Evolutionary conservation across 2,113 vertebrate genomes (phyloP).

Genomic region (Pomatorhinus ruficollis): DNA sequence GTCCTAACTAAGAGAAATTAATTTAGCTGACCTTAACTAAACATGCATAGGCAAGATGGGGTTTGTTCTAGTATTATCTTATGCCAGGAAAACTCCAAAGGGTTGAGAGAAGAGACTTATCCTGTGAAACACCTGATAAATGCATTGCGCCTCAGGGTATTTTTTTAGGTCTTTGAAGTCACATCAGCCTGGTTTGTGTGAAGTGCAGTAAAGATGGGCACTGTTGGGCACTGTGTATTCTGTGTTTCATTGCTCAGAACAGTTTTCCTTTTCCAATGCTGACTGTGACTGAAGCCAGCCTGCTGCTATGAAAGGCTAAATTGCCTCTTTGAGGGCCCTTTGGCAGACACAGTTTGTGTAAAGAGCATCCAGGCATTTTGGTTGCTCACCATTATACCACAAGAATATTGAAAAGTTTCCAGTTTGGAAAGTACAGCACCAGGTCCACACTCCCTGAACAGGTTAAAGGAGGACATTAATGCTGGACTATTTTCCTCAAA

Average conservation of each 20-base stretch:
- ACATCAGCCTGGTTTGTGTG: not conserved
- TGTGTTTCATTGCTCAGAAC: not conserved
- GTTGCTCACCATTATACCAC: not conserved
- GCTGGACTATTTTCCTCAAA: not conserved
- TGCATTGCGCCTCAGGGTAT: not conserved
- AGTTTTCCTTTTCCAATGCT: not conserved
- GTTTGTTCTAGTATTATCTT: not conserved
- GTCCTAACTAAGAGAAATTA: conserved; percentile 27
- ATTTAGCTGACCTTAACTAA: conserved; percentile 3
- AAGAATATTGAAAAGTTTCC: not conserved
- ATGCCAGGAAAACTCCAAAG: conserved; percentile 13
- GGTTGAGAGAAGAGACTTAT: not conserved
- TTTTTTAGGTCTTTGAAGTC: not conserved
- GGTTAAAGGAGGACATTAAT: not conserved
- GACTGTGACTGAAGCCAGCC: not conserved
- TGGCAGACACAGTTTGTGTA: not conserved
- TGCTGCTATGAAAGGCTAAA: not conserved
- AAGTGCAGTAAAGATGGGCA: not conserved
- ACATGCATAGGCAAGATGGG: not conserved
- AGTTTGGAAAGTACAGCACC: not conserved
- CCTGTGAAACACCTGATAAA: not conserved
- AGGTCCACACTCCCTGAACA: not conserved
- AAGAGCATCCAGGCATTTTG: not conserved
- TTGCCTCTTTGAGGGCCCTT: not conserved
- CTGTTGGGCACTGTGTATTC: not conserved